Percentiles rank a stretch among this genome's conserved stretches.
phyloP scores from a whole-genome alignment of 2,113 vertebrate species.

The Anser brachyrhynchus region DNA sequence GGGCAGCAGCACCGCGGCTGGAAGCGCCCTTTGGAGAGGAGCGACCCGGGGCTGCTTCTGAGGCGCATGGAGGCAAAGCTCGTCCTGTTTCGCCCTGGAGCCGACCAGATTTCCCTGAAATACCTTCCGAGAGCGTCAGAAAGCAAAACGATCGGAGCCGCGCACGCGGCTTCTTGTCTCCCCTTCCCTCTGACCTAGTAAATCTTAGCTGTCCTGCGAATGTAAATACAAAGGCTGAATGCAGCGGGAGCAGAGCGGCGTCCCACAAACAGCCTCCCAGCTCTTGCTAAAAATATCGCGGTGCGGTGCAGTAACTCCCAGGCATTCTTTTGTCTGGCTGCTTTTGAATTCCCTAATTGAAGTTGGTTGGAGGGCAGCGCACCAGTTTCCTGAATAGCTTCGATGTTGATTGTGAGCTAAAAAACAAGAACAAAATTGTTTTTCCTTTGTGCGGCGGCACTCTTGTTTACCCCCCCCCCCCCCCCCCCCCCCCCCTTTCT shows the following conservation, averaged over 20 bases:
- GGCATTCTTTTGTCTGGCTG: constrained; percentile 71
- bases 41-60: accelerated
- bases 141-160: not conserved
- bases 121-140: not conserved
- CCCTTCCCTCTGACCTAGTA: constrained; percentile 5
- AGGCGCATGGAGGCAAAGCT: not conserved
- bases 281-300: constrained; percentile 62
- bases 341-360: constrained; percentile 57
- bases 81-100: not conserved
- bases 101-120: not conserved
- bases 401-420: constrained; percentile 49
- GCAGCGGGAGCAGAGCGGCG: not conserved
- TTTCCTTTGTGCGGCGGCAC: not conserved
- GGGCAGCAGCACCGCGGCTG: no score
- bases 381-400: constrained; percentile 42
- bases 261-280: constrained; percentile 45
- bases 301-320: constrained; percentile 65
- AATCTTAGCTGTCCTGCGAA: constrained; percentile 2
- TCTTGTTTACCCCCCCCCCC: not conserved
- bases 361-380: constrained; percentile 52
- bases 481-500: not conserved
- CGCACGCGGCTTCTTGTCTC: not conserved
- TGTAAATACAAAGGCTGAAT: constrained; percentile 23
- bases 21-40: not conserved
- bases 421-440: constrained; percentile 51